phyloP scores from a whole-genome alignment of 2,113 vertebrate genomes.

The Alaudala cheleensis region DNA sequence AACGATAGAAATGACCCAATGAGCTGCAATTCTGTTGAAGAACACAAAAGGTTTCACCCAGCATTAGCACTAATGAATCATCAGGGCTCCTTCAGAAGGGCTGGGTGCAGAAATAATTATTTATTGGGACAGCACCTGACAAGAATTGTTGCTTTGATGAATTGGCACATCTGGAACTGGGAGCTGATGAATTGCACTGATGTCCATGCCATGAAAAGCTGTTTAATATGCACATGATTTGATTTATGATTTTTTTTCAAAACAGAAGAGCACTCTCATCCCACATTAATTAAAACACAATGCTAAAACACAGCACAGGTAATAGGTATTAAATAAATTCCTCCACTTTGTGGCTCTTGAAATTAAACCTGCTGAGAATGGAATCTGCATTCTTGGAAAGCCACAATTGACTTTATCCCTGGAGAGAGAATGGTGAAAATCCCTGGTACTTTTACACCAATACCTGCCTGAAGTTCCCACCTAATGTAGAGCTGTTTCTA shows the following conservation, averaged over 20 bases:
- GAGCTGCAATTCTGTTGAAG: background rate
- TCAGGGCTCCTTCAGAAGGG: slow-evolving; percentile 12
- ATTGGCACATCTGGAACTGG: slow-evolving; percentile 30
- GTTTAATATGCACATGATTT: slow-evolving; percentile 30
- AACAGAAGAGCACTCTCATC: background rate
- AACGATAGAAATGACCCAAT: background rate
- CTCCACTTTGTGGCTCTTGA: background rate
- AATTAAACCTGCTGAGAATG: too few species aligned
- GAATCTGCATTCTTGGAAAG: background rate
- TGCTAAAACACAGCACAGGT: background rate
- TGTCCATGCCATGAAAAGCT: slow-evolving; percentile 43
- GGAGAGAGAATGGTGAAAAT: background rate
- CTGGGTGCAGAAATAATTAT: slow-evolving; percentile 55
- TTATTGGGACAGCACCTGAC: slow-evolving; percentile 21
- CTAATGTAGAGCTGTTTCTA: background rate
- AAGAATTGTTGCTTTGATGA: slow-evolving; percentile 61
- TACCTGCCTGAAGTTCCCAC: background rate
- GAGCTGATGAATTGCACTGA: slow-evolving; percentile 47
- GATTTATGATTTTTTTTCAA: slow-evolving; percentile 49
- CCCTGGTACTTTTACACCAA: background rate
- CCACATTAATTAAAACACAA: background rate
- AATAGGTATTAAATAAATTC: background rate
- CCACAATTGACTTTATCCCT: background rate
- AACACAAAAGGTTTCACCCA: slow-evolving; percentile 18
- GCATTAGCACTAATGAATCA: slow-evolving; percentile 20